These are phyloP conservation scores for Drosophila takahashii DNA, from an alignment of 1,140 invertebrate species.

Conservation along the genomic window DNA sequence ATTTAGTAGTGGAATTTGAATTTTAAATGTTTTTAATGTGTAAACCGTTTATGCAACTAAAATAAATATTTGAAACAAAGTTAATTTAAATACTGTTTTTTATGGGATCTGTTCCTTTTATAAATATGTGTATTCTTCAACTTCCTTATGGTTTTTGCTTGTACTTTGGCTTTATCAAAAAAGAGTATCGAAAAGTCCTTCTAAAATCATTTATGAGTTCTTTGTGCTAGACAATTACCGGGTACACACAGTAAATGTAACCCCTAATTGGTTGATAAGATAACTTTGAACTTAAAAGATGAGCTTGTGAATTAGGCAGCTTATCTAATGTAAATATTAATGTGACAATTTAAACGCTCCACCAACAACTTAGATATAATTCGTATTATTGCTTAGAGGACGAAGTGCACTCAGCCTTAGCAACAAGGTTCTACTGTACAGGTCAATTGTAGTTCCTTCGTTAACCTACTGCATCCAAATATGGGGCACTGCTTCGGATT, in stretches of 20 bases:
- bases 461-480: too few species aligned
- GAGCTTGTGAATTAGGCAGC: not conserved
- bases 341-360: not conserved
- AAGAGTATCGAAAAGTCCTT: not conserved
- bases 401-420: too few species aligned
- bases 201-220: not conserved
- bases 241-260: conserved; percentile 1
- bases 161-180: too few species aligned
- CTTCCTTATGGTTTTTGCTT: too few species aligned
- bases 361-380: not conserved
- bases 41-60: conserved; percentile 68
- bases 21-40: conserved; percentile 76
- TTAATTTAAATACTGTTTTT: conserved; percentile 8
- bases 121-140: too few species aligned
- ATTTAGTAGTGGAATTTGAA: conserved; percentile 50
- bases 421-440: too few species aligned
- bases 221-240: not conserved
- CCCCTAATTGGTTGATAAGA: conserved; percentile 12
- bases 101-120: too few species aligned
- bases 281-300: not conserved
- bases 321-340: not conserved
- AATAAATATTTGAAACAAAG: conserved; percentile 54
- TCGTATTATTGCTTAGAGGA: too few species aligned
- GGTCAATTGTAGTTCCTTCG: too few species aligned
- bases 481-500: too few species aligned